Conservation (phyloP, 2,888 invertebrate species). For the Drosophila putrida region DNA sequence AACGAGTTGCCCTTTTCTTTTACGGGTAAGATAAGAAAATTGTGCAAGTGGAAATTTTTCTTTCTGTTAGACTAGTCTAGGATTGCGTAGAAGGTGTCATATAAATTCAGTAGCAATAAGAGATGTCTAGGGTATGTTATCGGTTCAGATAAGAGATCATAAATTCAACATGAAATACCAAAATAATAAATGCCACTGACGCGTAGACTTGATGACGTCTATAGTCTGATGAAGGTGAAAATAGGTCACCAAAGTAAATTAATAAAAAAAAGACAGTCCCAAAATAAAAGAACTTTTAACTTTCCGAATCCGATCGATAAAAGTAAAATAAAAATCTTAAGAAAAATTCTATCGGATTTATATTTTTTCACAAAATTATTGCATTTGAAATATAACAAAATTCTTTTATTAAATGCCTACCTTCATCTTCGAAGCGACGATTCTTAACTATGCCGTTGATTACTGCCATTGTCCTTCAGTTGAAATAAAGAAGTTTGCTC, state of each 20-base stretch:
- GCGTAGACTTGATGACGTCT: neutral
- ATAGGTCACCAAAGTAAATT: conserved; percentile 1
- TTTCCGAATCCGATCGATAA: too few species aligned
- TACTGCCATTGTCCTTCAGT: conserved; percentile 25
- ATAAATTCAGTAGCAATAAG: conserved; percentile 7
- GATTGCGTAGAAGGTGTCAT: conserved; percentile 2
- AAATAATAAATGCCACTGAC: conserved; percentile 1
- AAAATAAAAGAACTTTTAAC: too few species aligned
- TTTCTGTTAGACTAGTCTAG: neutral
- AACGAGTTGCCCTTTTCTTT: too few species aligned
- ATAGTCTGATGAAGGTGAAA: conserved; percentile 9
- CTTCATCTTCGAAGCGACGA: conserved; percentile 82
- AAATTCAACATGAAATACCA: conserved; percentile 25
- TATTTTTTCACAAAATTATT: too few species aligned
- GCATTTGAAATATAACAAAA: neutral
- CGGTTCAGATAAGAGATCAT: conserved; percentile 22
- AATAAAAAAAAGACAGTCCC: neutral
- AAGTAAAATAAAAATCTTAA: too few species aligned
- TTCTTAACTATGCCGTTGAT: conserved; percentile 74
- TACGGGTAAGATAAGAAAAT: conserved; percentile 1
- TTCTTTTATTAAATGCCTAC: conserved; percentile 43
- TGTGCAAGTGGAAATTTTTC: conserved; percentile 15
- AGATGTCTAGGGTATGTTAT: conserved; percentile 12
- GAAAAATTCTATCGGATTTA: too few species aligned
- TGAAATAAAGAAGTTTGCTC: neutral